Conservation (phyloP, 2,797 vertebrate species). For the Acomys russatus region DNA sequence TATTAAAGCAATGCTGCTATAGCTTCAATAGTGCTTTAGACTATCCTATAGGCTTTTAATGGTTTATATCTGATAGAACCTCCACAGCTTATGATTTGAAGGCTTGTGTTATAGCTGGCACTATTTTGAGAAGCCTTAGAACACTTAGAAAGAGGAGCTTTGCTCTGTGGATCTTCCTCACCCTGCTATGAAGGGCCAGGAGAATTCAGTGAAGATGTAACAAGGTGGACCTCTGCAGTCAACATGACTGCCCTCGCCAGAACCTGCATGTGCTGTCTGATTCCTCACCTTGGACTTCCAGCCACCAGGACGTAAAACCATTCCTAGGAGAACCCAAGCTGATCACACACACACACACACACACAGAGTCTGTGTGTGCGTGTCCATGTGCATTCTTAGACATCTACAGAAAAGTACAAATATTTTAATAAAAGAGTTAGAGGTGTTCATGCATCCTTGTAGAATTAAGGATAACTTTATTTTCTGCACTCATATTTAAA, state of each 20-base stretch:
- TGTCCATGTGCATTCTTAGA: not conserved
- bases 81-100: not conserved
- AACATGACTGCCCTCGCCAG: not conserved
- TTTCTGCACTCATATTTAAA: slow-evolving; percentile 18
- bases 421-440: not conserved
- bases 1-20: not conserved
- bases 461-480: not conserved
- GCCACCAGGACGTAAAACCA: not conserved
- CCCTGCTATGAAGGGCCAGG: not conserved
- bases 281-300: not conserved
- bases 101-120: not conserved
- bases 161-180: not conserved
- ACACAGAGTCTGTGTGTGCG: not conserved
- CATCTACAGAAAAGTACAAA: not conserved
- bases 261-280: not conserved
- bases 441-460: not conserved
- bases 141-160: not conserved
- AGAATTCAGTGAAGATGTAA: not conserved
- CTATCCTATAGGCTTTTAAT: not conserved
- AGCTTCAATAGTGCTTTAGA: not conserved
- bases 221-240: too few species aligned
- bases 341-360: not conserved
- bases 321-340: too few species aligned
- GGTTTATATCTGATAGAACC: not conserved
- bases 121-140: not conserved